These are phyloP conservation scores for Poecilus cupreus DNA, from an alignment of 2,888 invertebrate species.

Conservation along the genomic window DNA sequence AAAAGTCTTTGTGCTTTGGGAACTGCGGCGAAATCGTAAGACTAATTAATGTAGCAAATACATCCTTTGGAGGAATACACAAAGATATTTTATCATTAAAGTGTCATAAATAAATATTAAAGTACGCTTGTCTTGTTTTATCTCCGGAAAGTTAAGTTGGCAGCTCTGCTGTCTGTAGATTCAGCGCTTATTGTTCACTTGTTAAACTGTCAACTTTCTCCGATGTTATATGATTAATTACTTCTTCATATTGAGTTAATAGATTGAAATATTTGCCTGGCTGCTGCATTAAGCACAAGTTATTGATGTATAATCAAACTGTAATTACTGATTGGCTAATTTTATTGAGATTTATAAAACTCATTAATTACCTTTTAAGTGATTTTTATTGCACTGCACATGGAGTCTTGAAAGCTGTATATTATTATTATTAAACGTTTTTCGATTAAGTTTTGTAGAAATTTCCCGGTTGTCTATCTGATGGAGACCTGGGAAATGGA, in stretches of 20 bases:
- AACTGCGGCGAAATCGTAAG: background rate
- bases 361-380: background rate
- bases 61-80: background rate
- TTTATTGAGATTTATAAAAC: conserved; percentile 5
- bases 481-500: too few species aligned
- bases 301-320: background rate
- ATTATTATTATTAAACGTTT: too few species aligned
- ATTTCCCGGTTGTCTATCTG: too few species aligned
- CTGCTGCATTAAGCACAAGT: background rate
- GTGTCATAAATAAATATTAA: conserved; percentile 33
- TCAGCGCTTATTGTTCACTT: background rate
- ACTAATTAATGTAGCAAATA: conserved; percentile 3
- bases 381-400: background rate
- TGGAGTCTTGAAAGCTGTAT: background rate
- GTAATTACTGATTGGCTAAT: background rate
- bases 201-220: conserved; percentile 9
- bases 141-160: conserved; percentile 11
- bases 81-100: conserved; percentile 21
- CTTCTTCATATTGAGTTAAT: background rate
- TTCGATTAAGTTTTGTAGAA: too few species aligned
- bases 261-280: background rate
- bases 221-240: background rate
- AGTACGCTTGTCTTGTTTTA: conserved; percentile 5
- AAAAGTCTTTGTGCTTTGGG: background rate
- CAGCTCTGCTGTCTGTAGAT: background rate